Conservation (phyloP, 2,797 vertebrate genomes). For the Pelochelys cantorii region DNA sequence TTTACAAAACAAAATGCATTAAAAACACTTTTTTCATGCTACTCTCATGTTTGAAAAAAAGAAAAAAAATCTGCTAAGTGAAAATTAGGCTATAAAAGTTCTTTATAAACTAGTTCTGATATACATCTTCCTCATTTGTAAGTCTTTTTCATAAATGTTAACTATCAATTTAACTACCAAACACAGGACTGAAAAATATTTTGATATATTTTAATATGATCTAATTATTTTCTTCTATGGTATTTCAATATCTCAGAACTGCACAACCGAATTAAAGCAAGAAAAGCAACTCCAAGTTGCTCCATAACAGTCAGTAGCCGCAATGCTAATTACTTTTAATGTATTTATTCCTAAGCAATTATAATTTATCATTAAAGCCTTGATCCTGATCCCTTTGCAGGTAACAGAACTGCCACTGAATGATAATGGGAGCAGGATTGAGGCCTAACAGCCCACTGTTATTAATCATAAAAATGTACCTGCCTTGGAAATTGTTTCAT, state of each 20-base stretch:
- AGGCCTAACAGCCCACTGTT: not conserved
- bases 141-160: not conserved
- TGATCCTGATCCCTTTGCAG: not conserved
- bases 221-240: not conserved
- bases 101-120: not conserved
- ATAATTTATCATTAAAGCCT: not conserved
- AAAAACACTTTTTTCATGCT: not conserved
- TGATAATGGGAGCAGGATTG: not conserved
- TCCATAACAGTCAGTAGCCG: not conserved
- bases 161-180: not conserved
- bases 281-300: rapidly evolving
- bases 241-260: not conserved
- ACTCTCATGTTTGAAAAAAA: not conserved
- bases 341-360: not conserved
- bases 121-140: not conserved
- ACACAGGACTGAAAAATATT: not conserved
- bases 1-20: constrained; percentile 4
- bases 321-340: not conserved
- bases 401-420: not conserved
- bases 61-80: not conserved
- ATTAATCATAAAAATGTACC: not conserved
- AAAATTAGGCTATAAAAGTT: constrained; percentile 8
- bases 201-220: not conserved
- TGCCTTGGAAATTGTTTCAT: not conserved
- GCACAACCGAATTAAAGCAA: not conserved